These are phyloP conservation scores for Rhabdornis inornatus DNA, from an alignment of 2,113 vertebrate species.

Conservation along the genomic window DNA sequence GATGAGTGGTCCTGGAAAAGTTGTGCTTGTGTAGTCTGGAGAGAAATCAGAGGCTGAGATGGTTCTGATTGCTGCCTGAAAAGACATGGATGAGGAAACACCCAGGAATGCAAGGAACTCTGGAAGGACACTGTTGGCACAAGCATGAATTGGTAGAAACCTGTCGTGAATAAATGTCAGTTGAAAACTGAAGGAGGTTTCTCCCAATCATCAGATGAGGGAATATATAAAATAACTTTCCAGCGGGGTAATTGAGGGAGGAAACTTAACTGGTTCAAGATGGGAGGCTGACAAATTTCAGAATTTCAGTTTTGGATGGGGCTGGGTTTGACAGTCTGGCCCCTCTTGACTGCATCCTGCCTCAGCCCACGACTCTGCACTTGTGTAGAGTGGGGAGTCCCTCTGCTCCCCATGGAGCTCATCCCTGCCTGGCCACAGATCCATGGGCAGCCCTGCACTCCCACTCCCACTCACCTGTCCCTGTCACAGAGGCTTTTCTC, in stretches of 20 bases:
- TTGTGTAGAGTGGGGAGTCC: background rate
- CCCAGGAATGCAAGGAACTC: conserved; percentile 16
- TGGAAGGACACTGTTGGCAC: conserved; percentile 11
- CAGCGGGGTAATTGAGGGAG: conserved; percentile 50
- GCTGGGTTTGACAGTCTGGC: conserved; percentile 33
- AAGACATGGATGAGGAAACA: conserved; percentile 9
- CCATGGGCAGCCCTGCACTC: background rate
- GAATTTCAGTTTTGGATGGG: conserved; percentile 18
- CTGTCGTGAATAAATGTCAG: conserved; percentile 20
- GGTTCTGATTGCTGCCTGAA: background rate
- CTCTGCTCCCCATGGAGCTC: background rate
- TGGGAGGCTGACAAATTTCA: conserved; percentile 52
- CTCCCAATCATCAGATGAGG: conserved; percentile 46
- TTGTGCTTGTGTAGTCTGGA: background rate
- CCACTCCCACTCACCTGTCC: background rate
- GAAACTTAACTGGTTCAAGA: conserved; percentile 61
- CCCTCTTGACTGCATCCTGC: background rate
- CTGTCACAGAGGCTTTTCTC: background rate
- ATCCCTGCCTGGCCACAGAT: rapidly evolving
- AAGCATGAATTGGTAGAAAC: background rate
- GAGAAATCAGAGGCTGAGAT: background rate
- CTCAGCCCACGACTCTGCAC: background rate
- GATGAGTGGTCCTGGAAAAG: background rate
- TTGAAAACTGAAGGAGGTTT: conserved; percentile 31
- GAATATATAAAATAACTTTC: conserved; percentile 58